phyloP scores from a whole-genome alignment of 2,797 vertebrate species.

The Scolopax rusticola region DNA sequence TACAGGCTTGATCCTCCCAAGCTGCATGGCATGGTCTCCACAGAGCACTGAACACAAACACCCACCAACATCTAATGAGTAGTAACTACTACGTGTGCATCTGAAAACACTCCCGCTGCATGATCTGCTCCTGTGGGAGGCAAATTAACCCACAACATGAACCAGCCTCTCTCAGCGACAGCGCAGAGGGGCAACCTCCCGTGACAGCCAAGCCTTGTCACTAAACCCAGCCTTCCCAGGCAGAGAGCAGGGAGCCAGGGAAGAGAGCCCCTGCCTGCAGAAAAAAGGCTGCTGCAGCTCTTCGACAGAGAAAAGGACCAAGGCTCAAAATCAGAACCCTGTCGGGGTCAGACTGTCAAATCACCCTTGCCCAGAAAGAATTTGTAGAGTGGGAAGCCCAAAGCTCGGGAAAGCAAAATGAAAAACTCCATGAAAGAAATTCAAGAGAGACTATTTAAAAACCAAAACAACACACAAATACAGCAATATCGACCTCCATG shows the following conservation, averaged over 20 bases:
- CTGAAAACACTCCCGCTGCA: neutral
- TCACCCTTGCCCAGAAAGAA: neutral
- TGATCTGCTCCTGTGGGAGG: neutral
- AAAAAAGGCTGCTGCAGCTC: neutral
- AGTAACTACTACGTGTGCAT: neutral
- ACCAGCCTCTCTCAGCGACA: neutral
- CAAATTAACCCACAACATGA: neutral
- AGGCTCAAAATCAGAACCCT: neutral
- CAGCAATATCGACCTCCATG: neutral
- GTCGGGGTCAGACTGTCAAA: neutral
- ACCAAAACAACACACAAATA: neutral
- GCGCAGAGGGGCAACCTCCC: neutral
- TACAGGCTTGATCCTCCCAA: neutral
- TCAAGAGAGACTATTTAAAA: neutral
- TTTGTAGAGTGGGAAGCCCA: neutral
- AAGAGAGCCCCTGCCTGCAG: neutral
- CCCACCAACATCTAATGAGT: neutral
- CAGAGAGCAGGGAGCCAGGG: neutral
- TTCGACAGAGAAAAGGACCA: neutral
- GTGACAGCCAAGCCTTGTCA: neutral
- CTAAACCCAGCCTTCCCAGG: neutral
- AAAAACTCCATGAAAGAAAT: neutral
- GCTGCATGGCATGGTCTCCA: neutral
- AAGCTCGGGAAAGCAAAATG: neutral
- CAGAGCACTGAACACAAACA: neutral